Conservation (phyloP, 2,888 invertebrate genomes). For the Trissonchulus latispiculum region DNA sequence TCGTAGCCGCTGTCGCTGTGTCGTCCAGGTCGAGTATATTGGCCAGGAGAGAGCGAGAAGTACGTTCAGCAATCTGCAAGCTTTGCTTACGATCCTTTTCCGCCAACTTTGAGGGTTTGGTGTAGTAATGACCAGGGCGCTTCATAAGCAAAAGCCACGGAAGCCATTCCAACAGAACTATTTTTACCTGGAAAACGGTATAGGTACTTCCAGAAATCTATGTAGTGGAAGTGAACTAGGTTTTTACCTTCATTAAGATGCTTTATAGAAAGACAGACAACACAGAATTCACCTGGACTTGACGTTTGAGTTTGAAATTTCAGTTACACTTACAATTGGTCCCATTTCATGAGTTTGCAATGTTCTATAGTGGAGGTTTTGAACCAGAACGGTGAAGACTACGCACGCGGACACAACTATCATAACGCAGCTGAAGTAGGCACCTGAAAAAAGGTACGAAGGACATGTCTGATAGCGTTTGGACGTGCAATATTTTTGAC, state of each 20-base stretch:
- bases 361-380: conserved; percentile 42
- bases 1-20: background rate
- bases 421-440: conserved; percentile 44
- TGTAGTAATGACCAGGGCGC: conserved; percentile 14
- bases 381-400: conserved; percentile 43
- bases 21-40: conserved; percentile 11
- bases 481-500: background rate
- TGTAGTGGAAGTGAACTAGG: too few relatives aligned
- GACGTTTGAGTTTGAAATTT: too few relatives aligned
- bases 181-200: conserved; percentile 19
- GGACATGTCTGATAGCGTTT: too few relatives aligned
- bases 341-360: conserved; percentile 43
- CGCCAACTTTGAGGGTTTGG: background rate
- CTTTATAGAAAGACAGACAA: too few relatives aligned
- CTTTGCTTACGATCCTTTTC: background rate
- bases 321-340: conserved; percentile 30
- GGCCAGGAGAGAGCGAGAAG: background rate
- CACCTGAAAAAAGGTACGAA: too few relatives aligned
- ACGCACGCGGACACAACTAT: conserved; percentile 43
- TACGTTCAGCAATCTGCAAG: too few relatives aligned
- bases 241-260: too few relatives aligned
- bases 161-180: conserved; percentile 19
- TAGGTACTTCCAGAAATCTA: too few relatives aligned
- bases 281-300: too few relatives aligned
- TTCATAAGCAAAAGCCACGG: conserved; percentile 18